These are phyloP conservation scores for Tichodroma muraria DNA, from an alignment of 2,113 vertebrate species.

Conservation along the genomic window DNA sequence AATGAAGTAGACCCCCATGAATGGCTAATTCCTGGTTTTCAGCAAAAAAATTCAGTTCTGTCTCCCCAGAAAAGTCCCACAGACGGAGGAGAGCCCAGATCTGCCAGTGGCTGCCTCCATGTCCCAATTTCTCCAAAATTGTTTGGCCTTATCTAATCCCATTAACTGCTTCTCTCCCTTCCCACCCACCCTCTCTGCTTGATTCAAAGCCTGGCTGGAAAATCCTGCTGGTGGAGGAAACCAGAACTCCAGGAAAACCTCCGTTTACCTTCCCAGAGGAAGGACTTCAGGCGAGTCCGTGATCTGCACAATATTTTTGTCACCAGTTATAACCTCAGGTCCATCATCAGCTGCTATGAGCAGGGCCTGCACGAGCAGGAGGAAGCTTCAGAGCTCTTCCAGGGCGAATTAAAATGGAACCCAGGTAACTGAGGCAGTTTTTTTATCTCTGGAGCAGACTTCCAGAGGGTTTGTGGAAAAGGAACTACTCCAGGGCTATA, in stretches of 20 bases:
- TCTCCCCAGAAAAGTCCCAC: background rate
- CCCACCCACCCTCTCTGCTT: background rate
- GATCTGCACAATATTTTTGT: slow-evolving; percentile 23
- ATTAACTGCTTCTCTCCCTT: background rate
- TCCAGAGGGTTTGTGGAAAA: background rate
- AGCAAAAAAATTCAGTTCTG: background rate
- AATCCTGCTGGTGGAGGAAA: background rate
- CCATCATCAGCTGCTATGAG: background rate
- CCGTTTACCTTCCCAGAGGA: background rate
- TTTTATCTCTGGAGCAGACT: slow-evolving; percentile 2
- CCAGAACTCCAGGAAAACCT: background rate
- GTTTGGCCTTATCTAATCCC: background rate
- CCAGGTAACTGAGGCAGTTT: background rate
- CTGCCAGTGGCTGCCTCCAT: background rate
- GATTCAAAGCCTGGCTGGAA: background rate
- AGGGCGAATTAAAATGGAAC: slow-evolving; percentile 53
- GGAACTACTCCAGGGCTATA: background rate
- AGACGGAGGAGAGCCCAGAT: background rate
- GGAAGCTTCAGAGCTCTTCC: background rate
- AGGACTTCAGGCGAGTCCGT: slow-evolving; percentile 1
- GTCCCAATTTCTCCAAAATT: background rate
- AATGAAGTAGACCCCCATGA: accelerated
- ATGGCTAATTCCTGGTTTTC: background rate
- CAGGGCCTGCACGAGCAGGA: background rate
- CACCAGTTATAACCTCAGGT: background rate